A percentile compares a stretch with the other conserved stretches of the same genome.
Conservation (phyloP, 2,113 vertebrate species). For the Verasper variegatus region DNA sequence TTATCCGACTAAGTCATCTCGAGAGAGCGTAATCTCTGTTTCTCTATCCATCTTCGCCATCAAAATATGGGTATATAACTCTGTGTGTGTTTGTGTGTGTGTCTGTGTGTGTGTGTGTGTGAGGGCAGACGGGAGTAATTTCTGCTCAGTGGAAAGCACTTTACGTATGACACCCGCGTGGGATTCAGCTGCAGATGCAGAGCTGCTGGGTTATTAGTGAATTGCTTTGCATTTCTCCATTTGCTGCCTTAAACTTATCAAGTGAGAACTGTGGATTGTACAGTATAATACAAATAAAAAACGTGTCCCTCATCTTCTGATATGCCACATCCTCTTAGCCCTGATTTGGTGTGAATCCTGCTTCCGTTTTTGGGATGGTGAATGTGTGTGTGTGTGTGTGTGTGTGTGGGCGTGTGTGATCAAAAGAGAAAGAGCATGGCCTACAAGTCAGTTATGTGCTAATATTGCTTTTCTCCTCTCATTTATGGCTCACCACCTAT, state of each 20-base stretch:
- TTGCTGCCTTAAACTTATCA: constrained; percentile 23
- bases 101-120: not conserved
- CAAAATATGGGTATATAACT: constrained; percentile 4
- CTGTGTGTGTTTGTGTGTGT: not conserved
- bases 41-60: constrained; percentile 56
- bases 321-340: constrained; percentile 23
- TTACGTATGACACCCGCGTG: constrained; percentile 54
- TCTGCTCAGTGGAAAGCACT: constrained; percentile 49
- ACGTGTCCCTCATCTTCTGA: constrained; percentile 15
- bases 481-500: not conserved
- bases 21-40: too few species aligned
- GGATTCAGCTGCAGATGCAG: constrained; percentile 51
- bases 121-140: constrained; percentile 46
- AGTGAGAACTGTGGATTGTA: not conserved
- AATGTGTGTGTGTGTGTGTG: constrained; percentile 7
- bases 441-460: not conserved
- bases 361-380: constrained; percentile 5
- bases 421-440: too few species aligned
- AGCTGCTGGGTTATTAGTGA: constrained; percentile 41
- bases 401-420: not conserved
- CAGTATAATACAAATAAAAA: too few species aligned
- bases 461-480: constrained; percentile 38
- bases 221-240: constrained; percentile 24
- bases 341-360: constrained; percentile 15
- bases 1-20: too few species aligned